Conservation (phyloP, 2,113 vertebrate genomes). For the Xenopus laevis region DNA sequence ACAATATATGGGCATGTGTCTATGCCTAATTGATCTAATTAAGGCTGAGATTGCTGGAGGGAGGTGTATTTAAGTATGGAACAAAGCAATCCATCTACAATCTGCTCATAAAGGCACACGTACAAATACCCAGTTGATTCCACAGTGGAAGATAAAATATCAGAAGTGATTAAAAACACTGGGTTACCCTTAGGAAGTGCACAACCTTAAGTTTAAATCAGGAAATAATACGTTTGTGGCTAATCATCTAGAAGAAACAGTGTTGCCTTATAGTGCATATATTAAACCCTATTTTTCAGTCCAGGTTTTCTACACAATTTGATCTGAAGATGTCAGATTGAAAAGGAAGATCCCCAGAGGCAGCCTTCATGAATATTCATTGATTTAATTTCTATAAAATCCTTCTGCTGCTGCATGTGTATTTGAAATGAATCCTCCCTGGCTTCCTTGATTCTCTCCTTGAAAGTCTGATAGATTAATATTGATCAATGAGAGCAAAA, state of each 20-base stretch:
- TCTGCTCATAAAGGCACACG: neutral
- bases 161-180: neutral
- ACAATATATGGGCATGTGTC: conserved; percentile 14
- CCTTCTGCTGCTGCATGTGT: conserved; percentile 30
- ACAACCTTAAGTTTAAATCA: too few species aligned
- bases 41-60: conserved; percentile 20
- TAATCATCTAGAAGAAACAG: neutral
- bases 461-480: conserved; percentile 37
- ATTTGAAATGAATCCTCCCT: conserved; percentile 14
- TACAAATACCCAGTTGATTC: neutral
- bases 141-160: neutral
- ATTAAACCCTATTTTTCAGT: neutral
- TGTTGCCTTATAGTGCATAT: neutral
- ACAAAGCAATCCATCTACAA: conserved; percentile 17
- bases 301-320: conserved; percentile 30
- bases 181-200: neutral
- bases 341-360: conserved; percentile 12
- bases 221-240: too few species aligned
- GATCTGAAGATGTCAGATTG: conserved; percentile 23
- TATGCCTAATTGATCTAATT: conserved; percentile 27
- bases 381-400: conserved; percentile 36
- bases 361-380: conserved; percentile 26
- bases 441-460: neutral
- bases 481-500: conserved; percentile 33
- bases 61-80: neutral